Base-by-base conservation (phyloP, 2,888 invertebrate genomes). In the Dascillus cervinus region DNA sequence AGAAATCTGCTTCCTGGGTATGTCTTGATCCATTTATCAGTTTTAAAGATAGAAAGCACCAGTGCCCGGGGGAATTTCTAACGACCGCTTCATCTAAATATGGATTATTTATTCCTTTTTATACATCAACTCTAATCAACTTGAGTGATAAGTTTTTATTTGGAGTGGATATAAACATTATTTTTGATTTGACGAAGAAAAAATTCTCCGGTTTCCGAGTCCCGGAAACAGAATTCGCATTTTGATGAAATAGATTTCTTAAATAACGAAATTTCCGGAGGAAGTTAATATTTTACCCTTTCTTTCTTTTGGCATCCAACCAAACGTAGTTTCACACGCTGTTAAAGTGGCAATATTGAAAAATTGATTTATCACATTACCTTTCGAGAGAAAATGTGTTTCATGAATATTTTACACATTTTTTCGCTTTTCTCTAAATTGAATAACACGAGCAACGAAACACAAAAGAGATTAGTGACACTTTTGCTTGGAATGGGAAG, bases 61-160 rank as follows among this genome's bases (percentile, higher is more conserved):
- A 47, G 41, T 49, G 50, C 49, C 41, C 47, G 37, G 46, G 58
- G 50, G 55, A 55, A 43, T 43, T 50, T 50, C 55, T 55, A 59
- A 59, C 57, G 58, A 58, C 54, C 58, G 56, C 52, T 58, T 59
- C 60, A 58, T 59, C 60, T 57, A 54, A 60, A 60, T 58, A 52
- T 50, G 55, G 57, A 58, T 61, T 60, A 58, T 60, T 60, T 60
- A 60, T 60, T 59, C 55, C 55, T 54, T 53, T 55, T 54, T 52
- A 47, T 49, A 51, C 58, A 58, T 60, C 60, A 60, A 51, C 52
- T 56, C 50, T 60, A 57, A 62, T 62, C 57, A 62, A 52, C 47
- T 52, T 57, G 56, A 59, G 57, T 56, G 60, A 59, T 59, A 58
- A 56, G 55, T 54, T 50, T 53, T 55, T 53, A 53, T 53, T 49